Evolutionary conservation across 2,888 invertebrate species (phyloP).

Genomic region (Drosophila neonasuta): DNA sequence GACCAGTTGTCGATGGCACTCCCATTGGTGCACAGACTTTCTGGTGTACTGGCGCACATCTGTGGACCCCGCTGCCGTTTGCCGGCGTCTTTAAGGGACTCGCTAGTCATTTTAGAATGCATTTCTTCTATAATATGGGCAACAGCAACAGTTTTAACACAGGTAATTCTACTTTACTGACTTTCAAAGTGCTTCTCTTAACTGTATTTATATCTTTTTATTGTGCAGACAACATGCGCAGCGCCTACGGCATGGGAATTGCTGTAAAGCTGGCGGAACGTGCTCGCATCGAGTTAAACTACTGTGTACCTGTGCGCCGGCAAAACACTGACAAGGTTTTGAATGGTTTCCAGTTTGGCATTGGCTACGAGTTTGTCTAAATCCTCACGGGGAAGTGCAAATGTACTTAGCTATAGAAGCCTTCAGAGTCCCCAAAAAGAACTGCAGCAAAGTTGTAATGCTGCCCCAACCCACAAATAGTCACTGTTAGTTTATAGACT

Average conservation of each 20-base stretch:
- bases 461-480: conserved; percentile 31
- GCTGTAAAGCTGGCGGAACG: conserved; percentile 91
- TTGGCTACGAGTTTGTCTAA: conserved; percentile 91
- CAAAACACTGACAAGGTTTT: conserved; percentile 86
- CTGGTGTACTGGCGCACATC: conserved; percentile 93
- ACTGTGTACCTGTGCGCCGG: conserved; percentile 90
- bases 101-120: conserved; percentile 92
- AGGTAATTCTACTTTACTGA: conserved; percentile 58
- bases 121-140: conserved; percentile 94
- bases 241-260: conserved; percentile 92
- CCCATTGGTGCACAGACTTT: conserved; percentile 90
- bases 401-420: conserved; percentile 49
- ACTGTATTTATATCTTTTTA: not conserved
- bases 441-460: not conserved
- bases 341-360: conserved; percentile 91
- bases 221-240: conserved; percentile 85
- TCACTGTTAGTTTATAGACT: conserved; percentile 31
- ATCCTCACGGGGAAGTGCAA: not conserved
- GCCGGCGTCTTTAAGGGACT: conserved; percentile 89
- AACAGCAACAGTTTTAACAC: conserved; percentile 85
- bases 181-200: not conserved
- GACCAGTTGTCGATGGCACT: conserved; percentile 90
- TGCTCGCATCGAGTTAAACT: conserved; percentile 97
- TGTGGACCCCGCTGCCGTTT: conserved; percentile 96
- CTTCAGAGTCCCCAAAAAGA: conserved; percentile 44